Conservation (phyloP, 2,888 invertebrate species). For the Synergus umbraculus region DNA sequence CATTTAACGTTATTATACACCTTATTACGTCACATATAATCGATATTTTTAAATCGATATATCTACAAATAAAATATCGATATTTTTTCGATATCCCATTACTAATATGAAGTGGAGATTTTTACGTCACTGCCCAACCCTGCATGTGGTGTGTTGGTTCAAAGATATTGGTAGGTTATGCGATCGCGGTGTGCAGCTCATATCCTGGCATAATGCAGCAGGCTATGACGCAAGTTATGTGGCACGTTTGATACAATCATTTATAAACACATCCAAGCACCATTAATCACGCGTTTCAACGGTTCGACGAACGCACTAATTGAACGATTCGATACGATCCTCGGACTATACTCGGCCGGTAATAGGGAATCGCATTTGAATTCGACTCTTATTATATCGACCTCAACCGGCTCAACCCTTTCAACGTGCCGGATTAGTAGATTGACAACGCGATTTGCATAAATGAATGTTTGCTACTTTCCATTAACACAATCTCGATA, state of each 20-base stretch:
- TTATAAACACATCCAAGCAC: conserved; percentile 45
- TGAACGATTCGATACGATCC: conserved; percentile 46
- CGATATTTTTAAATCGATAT: no score
- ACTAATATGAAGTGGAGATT: no score
- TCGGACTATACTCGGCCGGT: conserved; percentile 28
- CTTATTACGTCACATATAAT: no score
- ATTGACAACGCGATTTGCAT: conserved; percentile 27
- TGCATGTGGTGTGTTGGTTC: neutral
- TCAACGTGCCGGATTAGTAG: conserved; percentile 37
- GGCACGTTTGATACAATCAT: conserved; percentile 39
- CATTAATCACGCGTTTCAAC: conserved; percentile 45
- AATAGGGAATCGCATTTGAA: conserved; percentile 34
- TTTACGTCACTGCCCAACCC: no score
- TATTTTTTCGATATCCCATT: no score
- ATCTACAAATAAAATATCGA: no score
- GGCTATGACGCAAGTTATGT: conserved; percentile 2
- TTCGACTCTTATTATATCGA: conserved; percentile 38
- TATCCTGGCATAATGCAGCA: conserved; percentile 33
- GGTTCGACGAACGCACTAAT: conserved; percentile 46
- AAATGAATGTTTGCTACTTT: conserved; percentile 38
- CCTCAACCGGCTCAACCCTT: neutral
- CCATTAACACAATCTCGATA: conserved; percentile 33
- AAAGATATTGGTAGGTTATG: neutral
- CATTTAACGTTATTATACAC: no score
- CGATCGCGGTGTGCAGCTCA: neutral